These are phyloP conservation scores for Cephalopterus ornatus DNA, from an alignment of 2,113 vertebrate species.

Conservation along the genomic window DNA sequence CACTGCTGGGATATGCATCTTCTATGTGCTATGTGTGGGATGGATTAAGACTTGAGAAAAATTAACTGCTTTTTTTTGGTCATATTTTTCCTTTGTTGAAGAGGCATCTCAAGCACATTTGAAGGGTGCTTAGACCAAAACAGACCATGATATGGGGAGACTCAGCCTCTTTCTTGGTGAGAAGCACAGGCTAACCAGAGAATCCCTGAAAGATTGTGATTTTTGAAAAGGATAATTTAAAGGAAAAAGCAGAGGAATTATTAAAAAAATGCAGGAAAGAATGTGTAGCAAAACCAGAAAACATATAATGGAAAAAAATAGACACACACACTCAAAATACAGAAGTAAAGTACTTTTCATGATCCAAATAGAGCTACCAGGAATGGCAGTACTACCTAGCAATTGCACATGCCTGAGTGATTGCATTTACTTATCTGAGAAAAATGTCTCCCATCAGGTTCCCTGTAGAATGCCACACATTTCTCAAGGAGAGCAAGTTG, in stretches of 20 bases:
- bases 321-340: too few relatives aligned
- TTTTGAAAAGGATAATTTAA: background rate
- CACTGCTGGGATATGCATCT: background rate
- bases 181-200: background rate
- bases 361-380: background rate
- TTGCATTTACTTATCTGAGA: background rate
- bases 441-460: background rate
- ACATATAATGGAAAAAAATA: background rate
- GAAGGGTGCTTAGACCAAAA: background rate
- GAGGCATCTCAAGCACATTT: background rate
- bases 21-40: background rate
- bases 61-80: background rate
- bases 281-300: background rate
- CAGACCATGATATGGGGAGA: background rate
- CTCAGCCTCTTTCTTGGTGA: background rate
- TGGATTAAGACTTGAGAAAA: background rate
- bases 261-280: background rate
- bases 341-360: background rate
- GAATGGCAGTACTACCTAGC: background rate
- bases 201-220: background rate
- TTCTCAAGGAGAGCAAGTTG: conserved; percentile 21
- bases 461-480: background rate
- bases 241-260: background rate
- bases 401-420: background rate
- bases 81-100: background rate